These are phyloP conservation scores for human DNA, from an alignment of 2,113 vertebrate species.

Conservation along the genomic window DNA sequence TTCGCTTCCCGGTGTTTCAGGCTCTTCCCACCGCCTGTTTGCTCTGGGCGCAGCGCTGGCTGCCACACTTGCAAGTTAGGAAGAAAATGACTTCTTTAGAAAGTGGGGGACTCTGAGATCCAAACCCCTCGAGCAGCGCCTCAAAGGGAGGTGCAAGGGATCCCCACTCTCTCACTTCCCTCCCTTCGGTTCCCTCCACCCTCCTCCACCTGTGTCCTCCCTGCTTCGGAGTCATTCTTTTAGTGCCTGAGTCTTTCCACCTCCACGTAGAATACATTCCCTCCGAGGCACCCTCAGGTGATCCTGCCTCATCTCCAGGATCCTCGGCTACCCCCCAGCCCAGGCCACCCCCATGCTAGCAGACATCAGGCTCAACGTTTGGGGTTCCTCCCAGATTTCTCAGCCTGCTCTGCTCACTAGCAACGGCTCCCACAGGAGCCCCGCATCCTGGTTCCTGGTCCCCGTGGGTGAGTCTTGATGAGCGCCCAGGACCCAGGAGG, in stretches of 20 bases:
- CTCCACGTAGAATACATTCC: accelerated
- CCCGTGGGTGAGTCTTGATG: background rate
- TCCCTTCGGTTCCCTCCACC: background rate
- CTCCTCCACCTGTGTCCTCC: too few species aligned
- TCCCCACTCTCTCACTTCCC: background rate
- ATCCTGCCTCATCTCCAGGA: background rate
- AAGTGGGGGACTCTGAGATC: background rate
- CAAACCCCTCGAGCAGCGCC: accelerated
- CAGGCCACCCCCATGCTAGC: accelerated
- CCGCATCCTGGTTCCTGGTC: accelerated
- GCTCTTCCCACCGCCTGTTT: background rate
- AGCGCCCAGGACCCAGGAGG: background rate
- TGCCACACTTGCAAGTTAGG: background rate
- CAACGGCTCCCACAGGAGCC: background rate
- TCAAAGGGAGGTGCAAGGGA: background rate
- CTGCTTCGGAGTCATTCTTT: too few species aligned
- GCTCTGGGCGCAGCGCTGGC: accelerated
- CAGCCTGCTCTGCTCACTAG: background rate
- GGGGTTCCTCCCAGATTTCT: background rate
- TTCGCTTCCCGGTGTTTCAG: accelerated
- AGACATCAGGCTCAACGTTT: background rate
- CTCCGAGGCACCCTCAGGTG: background rate
- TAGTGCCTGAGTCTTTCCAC: too few species aligned
- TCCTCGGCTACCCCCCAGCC: accelerated
- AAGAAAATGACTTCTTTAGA: background rate